Evolutionary conservation across 2,888 invertebrate species (phyloP).

Genomic region (Empis livida): DNA sequence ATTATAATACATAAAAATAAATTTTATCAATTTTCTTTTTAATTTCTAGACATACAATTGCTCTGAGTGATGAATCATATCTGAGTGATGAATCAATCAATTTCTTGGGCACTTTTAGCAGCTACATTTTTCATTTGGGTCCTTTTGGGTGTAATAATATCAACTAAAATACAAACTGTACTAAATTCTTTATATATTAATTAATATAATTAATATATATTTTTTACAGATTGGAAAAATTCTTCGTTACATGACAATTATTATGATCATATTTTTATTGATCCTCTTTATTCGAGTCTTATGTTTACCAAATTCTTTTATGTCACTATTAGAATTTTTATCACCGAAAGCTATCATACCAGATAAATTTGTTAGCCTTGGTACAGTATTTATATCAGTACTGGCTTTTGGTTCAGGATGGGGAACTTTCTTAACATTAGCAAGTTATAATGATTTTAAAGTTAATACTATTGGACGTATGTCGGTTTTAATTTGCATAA

Average conservation of each 20-base stretch:
- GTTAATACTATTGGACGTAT: conserved; percentile 49
- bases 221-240: conserved; percentile 26
- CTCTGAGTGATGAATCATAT: too few relatives aligned
- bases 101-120: too few relatives aligned
- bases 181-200: too few relatives aligned
- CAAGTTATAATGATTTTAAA: conserved; percentile 66
- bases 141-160: too few relatives aligned
- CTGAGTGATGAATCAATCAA: too few relatives aligned
- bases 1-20: too few relatives aligned
- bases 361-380: conserved; percentile 10
- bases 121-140: too few relatives aligned
- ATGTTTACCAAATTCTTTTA: conserved; percentile 9
- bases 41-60: too few relatives aligned
- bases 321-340: conserved; percentile 10
- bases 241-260: conserved; percentile 17
- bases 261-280: conserved; percentile 13
- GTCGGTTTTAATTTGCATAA: conserved; percentile 24
- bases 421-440: conserved; percentile 70
- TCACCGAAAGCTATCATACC: conserved; percentile 8
- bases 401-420: conserved; percentile 60
- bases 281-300: conserved; percentile 9
- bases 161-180: too few relatives aligned
- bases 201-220: too few relatives aligned
- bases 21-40: too few relatives aligned
- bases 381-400: conserved; percentile 8